Evolutionary conservation across 2,888 invertebrate genomes (phyloP).

Genomic region (Metellina segmentata): DNA sequence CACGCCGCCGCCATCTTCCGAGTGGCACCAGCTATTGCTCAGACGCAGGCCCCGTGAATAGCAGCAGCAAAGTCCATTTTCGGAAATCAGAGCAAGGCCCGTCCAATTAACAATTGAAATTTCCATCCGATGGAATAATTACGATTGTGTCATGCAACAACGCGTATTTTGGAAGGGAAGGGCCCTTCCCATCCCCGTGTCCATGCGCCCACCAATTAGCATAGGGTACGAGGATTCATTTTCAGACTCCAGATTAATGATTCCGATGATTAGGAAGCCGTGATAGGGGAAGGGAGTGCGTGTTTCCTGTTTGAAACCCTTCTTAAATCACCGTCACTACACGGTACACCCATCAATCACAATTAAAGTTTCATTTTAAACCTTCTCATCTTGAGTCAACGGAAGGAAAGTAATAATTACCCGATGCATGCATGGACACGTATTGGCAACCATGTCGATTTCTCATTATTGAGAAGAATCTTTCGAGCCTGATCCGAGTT

Average conservation of each 20-base stretch:
- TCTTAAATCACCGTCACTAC: not conserved
- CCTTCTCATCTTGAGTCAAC: not conserved
- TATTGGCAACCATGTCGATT: too few relatives aligned
- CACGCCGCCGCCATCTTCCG: not conserved
- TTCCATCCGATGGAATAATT: slow-evolving; percentile 28
- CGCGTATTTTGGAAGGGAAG: not conserved
- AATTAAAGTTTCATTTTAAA: slow-evolving; percentile 33
- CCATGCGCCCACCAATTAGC: slow-evolving; percentile 8
- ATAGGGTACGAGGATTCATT: slow-evolving; percentile 9
- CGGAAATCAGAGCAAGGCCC: not conserved
- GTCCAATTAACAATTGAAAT: slow-evolving; percentile 42
- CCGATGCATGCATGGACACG: too few relatives aligned
- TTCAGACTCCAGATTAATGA: slow-evolving; percentile 20
- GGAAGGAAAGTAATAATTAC: not conserved
- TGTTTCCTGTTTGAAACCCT: not conserved
- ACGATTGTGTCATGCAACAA: slow-evolving; percentile 8
- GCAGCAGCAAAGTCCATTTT: not conserved
- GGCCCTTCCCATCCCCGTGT: not conserved
- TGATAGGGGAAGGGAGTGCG: not conserved
- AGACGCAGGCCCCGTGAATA: too few relatives aligned
- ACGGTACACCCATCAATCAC: slow-evolving; percentile 17
- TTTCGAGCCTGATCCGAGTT: too few relatives aligned
- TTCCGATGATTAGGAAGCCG: slow-evolving; percentile 17
- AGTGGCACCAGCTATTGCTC: too few relatives aligned
- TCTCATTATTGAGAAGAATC: too few relatives aligned